These are phyloP conservation scores for Papilio dardanus DNA, from an alignment of 1,140 invertebrate species.

Conservation along the genomic window DNA sequence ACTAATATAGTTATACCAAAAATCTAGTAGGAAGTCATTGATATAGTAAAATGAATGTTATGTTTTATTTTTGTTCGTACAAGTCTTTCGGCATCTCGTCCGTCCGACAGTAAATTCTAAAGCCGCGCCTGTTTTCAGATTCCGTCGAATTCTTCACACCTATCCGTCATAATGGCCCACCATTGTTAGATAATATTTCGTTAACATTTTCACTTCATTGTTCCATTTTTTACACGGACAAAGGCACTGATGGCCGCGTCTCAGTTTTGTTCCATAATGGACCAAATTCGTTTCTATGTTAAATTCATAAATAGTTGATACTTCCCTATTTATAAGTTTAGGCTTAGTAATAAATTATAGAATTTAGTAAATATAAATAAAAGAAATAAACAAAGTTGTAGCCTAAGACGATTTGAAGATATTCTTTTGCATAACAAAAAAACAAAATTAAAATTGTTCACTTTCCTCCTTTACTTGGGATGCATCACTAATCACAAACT, in stretches of 20 bases:
- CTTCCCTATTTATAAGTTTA: no score
- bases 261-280: not conserved
- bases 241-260: constrained; percentile 44
- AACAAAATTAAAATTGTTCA: no score
- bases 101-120: constrained; percentile 13
- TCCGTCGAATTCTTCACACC: constrained; percentile 64
- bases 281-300: not conserved
- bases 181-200: constrained; percentile 55
- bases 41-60: not conserved
- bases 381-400: no score
- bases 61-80: not conserved
- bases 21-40: not conserved
- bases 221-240: constrained; percentile 64
- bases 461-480: no score
- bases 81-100: not conserved
- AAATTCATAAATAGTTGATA: no score
- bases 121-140: constrained; percentile 39
- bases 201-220: constrained; percentile 59
- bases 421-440: no score
- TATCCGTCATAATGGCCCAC: constrained; percentile 48
- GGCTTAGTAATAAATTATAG: no score
- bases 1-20: no score
- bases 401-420: no score
- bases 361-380: no score
- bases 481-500: no score